Base-by-base conservation (phyloP, 2,888 invertebrate species). In the Nebria salina region DNA sequence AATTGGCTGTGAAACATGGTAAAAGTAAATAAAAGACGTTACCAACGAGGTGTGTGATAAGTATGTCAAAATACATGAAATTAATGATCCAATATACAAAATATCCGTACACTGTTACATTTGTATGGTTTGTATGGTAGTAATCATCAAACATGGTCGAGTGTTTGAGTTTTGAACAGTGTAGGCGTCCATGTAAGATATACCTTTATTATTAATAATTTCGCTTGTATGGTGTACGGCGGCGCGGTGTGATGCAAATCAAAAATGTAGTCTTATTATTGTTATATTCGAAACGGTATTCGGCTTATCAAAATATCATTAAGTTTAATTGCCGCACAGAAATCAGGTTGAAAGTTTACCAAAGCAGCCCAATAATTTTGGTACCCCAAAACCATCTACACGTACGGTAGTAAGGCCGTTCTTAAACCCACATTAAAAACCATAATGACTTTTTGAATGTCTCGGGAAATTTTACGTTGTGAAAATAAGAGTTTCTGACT, bases 261-360 rank as follows among this genome's bases (percentile, higher is more conserved):
- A 34, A 70, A 20, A 70, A 70, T 11, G 65, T 72, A 73, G 72
- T 54, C 11, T 54, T 54, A 54, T 54, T 54, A 54, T 54, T 54
- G 54, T 43, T 76, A n/a, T 64, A 25, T 54, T 54, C 54, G 54
- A 65, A 77, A 70, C 54, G 72, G 77, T 54, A 72, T 73, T 78
- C 78, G 6, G 70, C 70, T 70, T 79, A 79, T 79, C 79, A 79
- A 79, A 79, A 79, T 74, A 75, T 75, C 79, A 79, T 79, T 79
- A 79, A 79, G 25, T 79, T 65, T 79, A 79, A 79, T 79, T 79
- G 26, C 66, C 42, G 65, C 65, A 54, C 43, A 73, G 68, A 79
- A 79, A 74, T 79, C 74, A 75, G 79, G 79, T 79, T 79, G 79
- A 79, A 79, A 79, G 79, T 79, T 79, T 79, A 79, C 79, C 68